These are phyloP conservation scores for Nothoprocta pentlandii DNA, from an alignment of 2,113 vertebrate genomes.

Conservation along the genomic window DNA sequence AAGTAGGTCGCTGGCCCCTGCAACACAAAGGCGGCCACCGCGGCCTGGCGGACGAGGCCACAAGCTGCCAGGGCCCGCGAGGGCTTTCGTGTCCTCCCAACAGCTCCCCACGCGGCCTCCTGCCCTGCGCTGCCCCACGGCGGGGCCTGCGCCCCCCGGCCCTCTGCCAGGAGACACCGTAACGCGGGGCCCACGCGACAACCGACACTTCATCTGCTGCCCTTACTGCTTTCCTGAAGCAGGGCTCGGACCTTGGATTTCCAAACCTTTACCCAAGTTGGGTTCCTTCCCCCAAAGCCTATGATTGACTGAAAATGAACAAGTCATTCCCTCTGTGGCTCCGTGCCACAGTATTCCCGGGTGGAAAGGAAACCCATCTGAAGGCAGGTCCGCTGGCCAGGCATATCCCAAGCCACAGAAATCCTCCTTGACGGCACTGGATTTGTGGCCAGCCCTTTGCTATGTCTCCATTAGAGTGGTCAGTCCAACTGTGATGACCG, in stretches of 20 bases:
- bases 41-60: not conserved
- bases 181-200: not conserved
- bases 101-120: too few relatives aligned
- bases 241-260: not conserved
- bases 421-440: fast-evolving
- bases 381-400: fast-evolving
- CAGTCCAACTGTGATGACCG: too few relatives aligned
- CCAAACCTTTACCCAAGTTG: not conserved
- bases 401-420: not conserved
- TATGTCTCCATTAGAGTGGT: fast-evolving
- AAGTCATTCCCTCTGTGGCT: not conserved
- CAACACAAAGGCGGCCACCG: fast-evolving
- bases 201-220: fast-evolving
- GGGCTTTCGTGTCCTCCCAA: too few relatives aligned
- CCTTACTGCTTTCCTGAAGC: not conserved
- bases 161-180: not conserved
- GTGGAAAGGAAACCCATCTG: not conserved
- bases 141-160: fast-evolving
- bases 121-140: fast-evolving
- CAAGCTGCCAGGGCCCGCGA: fast-evolving
- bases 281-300: not conserved
- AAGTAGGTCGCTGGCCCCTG: not conserved
- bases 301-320: not conserved
- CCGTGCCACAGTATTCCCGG: not conserved
- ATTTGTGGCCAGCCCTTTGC: too few relatives aligned